Evolutionary conservation across 2,113 vertebrate genomes (phyloP).

Genomic region (Dipodomys merriami): DNA sequence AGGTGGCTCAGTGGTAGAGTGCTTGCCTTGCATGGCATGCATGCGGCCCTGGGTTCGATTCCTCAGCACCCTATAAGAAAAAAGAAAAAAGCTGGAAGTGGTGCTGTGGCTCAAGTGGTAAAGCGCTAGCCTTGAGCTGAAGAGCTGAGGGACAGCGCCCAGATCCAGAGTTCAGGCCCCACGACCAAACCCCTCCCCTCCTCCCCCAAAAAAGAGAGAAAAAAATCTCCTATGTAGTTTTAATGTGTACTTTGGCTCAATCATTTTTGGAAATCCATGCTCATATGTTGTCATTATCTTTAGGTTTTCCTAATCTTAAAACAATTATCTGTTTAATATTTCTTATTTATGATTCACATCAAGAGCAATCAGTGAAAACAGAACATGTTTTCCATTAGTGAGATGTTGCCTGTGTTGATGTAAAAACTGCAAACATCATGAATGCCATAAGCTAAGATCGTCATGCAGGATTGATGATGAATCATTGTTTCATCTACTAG

Average conservation of each 20-base stretch:
- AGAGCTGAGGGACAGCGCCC: too few species aligned
- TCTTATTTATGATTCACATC: slow-evolving; percentile 68
- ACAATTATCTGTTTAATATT: slow-evolving; percentile 68
- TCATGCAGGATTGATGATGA: slow-evolving; percentile 52
- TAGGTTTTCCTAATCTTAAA: slow-evolving; percentile 57
- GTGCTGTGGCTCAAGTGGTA: too few species aligned
- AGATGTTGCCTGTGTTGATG: slow-evolving; percentile 55
- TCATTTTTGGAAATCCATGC: slow-evolving; percentile 54
- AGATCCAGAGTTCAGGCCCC: too few species aligned
- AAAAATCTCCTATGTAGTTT: background rate
- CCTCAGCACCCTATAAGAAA: too few species aligned
- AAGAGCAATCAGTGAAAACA: slow-evolving; percentile 26
- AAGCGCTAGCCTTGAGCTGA: too few species aligned
- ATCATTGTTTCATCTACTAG: slow-evolving; percentile 76
- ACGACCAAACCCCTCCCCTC: background rate
- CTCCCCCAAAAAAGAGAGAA: too few species aligned
- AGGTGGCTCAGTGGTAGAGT: too few species aligned
- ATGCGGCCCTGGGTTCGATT: too few species aligned
- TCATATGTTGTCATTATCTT: slow-evolving; percentile 28
- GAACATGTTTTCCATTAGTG: slow-evolving; percentile 67
- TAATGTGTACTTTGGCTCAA: background rate
- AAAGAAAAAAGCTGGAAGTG: too few species aligned
- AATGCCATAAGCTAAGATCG: slow-evolving; percentile 67
- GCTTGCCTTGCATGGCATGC: too few species aligned
- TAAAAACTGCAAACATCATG: slow-evolving; percentile 73